Evolutionary conservation across 2,797 vertebrate species (phyloP).

Genomic region (Mormyrus hasselquistii): DNA sequence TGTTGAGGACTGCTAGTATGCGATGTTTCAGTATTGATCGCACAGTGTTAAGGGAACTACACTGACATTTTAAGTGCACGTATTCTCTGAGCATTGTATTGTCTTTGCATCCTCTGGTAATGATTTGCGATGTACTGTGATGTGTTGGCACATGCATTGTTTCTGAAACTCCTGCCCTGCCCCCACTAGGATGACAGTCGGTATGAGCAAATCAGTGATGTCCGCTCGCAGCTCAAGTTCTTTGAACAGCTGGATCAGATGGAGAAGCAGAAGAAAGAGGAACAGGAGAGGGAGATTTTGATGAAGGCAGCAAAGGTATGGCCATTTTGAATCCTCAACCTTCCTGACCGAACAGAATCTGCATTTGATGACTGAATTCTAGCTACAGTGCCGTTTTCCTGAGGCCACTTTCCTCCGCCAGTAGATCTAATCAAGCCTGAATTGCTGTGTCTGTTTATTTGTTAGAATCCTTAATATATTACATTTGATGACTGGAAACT

Average conservation of each 20-base stretch:
- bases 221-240: constrained; percentile 89
- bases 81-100: background rate
- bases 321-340: background rate
- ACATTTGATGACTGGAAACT: background rate
- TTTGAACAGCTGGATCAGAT: constrained; percentile 96
- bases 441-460: background rate
- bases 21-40: background rate
- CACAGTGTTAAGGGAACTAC: background rate
- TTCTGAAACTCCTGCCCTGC: background rate
- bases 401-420: background rate
- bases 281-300: constrained; percentile 93
- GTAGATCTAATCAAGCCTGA: background rate
- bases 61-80: background rate
- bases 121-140: background rate
- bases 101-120: background rate
- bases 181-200: constrained; percentile 76
- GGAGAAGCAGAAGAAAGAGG: constrained; percentile 92
- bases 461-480: background rate
- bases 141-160: background rate
- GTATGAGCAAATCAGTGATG: constrained; percentile 80
- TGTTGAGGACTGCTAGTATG: background rate
- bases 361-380: background rate
- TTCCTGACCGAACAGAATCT: background rate
- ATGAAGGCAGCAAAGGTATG: constrained; percentile 91
- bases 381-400: background rate